Evolutionary conservation across 1,140 invertebrate species (phyloP).

Genomic region (Leptoteleia sp.): DNA sequence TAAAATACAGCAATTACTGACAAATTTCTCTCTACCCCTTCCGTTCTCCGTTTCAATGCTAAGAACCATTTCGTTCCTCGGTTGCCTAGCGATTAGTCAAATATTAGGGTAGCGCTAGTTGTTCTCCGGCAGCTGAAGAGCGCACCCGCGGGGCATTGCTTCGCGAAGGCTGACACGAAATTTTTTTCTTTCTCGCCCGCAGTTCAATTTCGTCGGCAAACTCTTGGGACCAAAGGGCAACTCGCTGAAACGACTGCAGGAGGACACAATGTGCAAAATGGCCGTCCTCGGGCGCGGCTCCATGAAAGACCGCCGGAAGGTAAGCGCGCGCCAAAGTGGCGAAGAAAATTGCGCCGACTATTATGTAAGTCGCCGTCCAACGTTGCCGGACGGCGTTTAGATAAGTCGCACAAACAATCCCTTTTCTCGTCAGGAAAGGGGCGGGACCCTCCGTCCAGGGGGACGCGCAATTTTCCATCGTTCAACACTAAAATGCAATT

Average conservation of each 20-base stretch:
- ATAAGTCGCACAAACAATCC: conserved; percentile 53
- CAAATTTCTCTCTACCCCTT: too few relatives aligned
- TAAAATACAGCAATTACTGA: too few relatives aligned
- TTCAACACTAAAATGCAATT: conserved; percentile 24
- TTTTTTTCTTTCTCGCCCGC: conserved; percentile 68
- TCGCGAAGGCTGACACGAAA: too few relatives aligned
- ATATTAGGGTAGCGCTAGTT: too few relatives aligned
- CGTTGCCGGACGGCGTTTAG: conserved; percentile 41
- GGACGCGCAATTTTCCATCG: conserved; percentile 8
- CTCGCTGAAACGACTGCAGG: conserved; percentile 94
- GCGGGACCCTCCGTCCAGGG: conserved; percentile 13
- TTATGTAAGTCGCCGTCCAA: conserved; percentile 45
- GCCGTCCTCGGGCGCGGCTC: conserved; percentile 95
- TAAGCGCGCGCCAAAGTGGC: conserved; percentile 75
- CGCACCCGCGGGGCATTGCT: too few relatives aligned
- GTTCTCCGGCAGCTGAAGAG: too few relatives aligned
- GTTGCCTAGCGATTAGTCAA: too few relatives aligned
- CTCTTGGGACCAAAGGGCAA: conserved; percentile 95
- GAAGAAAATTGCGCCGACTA: conserved; percentile 59
- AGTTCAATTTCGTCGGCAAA: conserved; percentile 98
- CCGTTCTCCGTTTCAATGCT: too few relatives aligned
- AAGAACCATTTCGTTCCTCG: too few relatives aligned
- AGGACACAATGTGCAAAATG: conserved; percentile 97
- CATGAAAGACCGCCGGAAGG: conserved; percentile 95
- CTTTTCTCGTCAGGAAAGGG: conserved; percentile 46